phyloP scores from a whole-genome alignment of 2,113 vertebrate species.

The Prunella himalayana region DNA sequence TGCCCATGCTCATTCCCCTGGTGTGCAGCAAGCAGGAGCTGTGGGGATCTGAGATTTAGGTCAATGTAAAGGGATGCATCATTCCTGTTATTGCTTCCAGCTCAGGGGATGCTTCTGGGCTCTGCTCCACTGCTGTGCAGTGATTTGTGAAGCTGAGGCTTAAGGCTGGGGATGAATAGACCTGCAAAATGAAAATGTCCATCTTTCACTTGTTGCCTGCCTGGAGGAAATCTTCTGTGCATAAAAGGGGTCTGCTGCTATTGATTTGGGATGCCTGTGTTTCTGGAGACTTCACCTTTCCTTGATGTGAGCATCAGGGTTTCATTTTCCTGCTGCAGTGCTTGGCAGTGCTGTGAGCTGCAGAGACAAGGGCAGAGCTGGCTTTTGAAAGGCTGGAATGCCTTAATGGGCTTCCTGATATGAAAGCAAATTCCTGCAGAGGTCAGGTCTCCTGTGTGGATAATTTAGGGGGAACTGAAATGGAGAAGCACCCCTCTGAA shows the following conservation, averaged over 20 bases:
- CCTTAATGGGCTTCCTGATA: background rate
- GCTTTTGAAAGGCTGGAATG: background rate
- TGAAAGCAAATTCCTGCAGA: background rate
- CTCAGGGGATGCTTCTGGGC: background rate
- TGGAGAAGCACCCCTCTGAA: background rate
- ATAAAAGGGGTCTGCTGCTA: background rate
- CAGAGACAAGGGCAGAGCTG: background rate
- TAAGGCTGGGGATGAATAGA: background rate
- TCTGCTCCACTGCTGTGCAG: background rate
- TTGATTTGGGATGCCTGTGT: background rate
- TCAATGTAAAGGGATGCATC: background rate
- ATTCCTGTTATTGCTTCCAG: background rate
- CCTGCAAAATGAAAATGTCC: background rate
- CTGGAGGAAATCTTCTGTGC: background rate
- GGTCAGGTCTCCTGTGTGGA: background rate
- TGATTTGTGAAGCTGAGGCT: background rate
- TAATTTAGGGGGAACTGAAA: background rate
- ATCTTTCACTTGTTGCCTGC: background rate
- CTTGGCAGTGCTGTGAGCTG: background rate
- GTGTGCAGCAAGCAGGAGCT: background rate
- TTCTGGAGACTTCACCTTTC: background rate
- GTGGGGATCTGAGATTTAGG: background rate
- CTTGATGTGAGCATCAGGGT: background rate
- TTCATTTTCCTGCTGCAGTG: background rate
- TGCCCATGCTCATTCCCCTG: background rate